Evolutionary conservation across 2,797 vertebrate genomes (phyloP).

Genomic region (Labroides dimidiatus): DNA sequence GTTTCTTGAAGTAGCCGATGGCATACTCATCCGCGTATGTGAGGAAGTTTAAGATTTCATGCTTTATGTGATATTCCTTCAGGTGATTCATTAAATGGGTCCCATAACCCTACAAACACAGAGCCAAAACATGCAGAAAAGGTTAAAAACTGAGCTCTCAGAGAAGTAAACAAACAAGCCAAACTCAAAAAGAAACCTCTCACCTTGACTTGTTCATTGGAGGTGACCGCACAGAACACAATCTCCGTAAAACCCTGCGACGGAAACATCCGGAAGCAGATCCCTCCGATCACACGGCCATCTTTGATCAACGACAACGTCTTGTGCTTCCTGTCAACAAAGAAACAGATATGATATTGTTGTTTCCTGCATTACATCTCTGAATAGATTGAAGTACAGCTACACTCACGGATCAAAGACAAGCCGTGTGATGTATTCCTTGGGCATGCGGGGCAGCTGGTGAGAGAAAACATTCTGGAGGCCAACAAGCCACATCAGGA

Average conservation of each 20-base stretch:
- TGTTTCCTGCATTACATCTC: background rate
- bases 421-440: constrained; percentile 98
- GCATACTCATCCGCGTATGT: constrained; percentile 99
- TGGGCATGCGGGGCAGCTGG: constrained; percentile 98
- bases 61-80: constrained; percentile 99
- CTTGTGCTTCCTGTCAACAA: constrained; percentile 93
- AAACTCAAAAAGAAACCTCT: constrained; percentile 21
- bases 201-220: constrained; percentile 99
- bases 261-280: constrained; percentile 99
- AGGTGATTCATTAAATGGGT: constrained; percentile 99
- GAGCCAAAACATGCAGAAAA: background rate
- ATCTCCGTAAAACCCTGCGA: constrained; percentile 99
- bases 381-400: background rate
- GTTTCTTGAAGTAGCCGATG: constrained; percentile 99
- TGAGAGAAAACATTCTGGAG: constrained; percentile 99
- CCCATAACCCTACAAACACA: constrained; percentile 90
- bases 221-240: constrained; percentile 98
- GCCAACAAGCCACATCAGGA: constrained; percentile 98
- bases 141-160: constrained; percentile 6
- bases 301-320: constrained; percentile 98
- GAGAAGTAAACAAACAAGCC: background rate
- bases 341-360: background rate
- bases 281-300: constrained; percentile 98
- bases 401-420: constrained; percentile 95
- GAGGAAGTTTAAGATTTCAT: constrained; percentile 97